A percentile compares a stretch with the other conserved stretches of the same genome.
Evolutionary conservation across 2,113 vertebrate species (phyloP).

Genomic region (Tringa solitaria): DNA sequence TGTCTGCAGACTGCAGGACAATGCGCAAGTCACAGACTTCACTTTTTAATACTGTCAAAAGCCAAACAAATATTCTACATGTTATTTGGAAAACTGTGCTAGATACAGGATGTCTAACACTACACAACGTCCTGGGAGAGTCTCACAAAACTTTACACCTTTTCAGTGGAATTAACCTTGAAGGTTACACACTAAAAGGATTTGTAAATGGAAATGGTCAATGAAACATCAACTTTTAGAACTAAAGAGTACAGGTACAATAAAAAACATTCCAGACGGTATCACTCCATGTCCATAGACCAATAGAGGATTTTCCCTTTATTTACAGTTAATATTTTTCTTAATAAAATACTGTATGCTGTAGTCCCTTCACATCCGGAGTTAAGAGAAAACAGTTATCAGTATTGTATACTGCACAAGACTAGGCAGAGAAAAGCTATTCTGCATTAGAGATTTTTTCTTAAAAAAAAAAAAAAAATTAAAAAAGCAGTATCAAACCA

Average conservation of each 20-base stretch:
- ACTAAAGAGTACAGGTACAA: neutral
- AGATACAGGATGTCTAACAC: neutral
- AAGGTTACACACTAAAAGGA: neutral
- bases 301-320: neutral
- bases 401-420: neutral
- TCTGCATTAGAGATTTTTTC: neutral
- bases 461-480: neutral
- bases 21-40: conserved; percentile 91
- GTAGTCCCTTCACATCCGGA: neutral
- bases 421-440: neutral
- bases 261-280: neutral
- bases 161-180: neutral
- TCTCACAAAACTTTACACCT: neutral
- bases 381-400: neutral
- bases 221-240: neutral
- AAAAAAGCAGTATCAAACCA: neutral
- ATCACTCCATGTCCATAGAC: neutral
- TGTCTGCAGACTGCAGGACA: conserved; percentile 92
- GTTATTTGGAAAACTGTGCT: neutral
- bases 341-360: neutral
- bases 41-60: conserved; percentile 82
- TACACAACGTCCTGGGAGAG: neutral
- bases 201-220: neutral
- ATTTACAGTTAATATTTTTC: neutral
- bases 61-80: neutral